Conservation (phyloP, 2,888 invertebrate genomes). For the Heliconius erato region DNA sequence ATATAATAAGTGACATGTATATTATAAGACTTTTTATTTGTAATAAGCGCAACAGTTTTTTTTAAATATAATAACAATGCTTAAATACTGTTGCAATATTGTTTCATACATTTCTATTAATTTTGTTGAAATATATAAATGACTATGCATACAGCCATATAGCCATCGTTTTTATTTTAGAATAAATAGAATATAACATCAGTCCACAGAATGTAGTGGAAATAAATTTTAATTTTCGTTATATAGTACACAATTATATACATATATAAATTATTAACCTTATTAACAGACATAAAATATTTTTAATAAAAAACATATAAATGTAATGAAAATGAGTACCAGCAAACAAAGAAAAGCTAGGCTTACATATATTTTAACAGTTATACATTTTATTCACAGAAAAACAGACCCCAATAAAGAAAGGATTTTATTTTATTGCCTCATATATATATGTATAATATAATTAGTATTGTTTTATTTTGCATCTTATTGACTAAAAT, state of each 20-base stretch:
- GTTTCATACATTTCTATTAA: not conserved
- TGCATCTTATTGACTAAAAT: not conserved
- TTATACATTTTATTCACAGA: conserved; percentile 23
- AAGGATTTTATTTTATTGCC: not conserved
- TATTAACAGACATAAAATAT: conserved; percentile 10
- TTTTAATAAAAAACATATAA: conserved; percentile 2
- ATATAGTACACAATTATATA: not conserved
- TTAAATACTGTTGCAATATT: not conserved
- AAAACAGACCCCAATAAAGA: conserved; percentile 15
- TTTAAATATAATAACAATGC: not conserved
- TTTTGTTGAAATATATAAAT: not conserved
- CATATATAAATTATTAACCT: not conserved
- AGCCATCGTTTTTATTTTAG: too few relatives aligned
- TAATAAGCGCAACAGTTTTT: not conserved
- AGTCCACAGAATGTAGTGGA: too few relatives aligned
- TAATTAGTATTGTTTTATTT: conserved; percentile 18
- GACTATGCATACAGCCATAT: too few relatives aligned
- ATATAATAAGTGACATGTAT: conserved; percentile 4
- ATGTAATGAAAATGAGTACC: conserved; percentile 29
- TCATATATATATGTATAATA: not conserved
- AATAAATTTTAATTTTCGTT: not conserved
- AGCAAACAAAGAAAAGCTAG: conserved; percentile 32
- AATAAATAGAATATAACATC: too few relatives aligned
- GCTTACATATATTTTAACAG: not conserved
- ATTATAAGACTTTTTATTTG: not conserved